phyloP scores from a whole-genome alignment of 2,888 invertebrate genomes.

The Carabus problematicus region DNA sequence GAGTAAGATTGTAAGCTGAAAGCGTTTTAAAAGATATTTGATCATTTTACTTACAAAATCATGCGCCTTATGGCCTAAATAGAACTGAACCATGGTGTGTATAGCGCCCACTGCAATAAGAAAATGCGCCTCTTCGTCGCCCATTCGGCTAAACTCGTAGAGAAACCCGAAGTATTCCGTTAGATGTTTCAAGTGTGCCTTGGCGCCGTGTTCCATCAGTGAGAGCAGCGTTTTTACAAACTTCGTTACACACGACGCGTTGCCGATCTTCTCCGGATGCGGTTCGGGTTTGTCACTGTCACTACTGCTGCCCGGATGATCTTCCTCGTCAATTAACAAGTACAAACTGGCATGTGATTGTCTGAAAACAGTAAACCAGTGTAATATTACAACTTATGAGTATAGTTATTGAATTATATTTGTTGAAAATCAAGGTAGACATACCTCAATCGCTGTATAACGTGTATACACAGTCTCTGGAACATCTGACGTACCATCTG shows the following conservation, averaged over 20 bases:
- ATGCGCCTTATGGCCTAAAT: slow-evolving; percentile 82
- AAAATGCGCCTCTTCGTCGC: slow-evolving; percentile 91
- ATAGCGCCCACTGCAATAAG: slow-evolving; percentile 87
- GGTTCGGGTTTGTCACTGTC: slow-evolving; percentile 38
- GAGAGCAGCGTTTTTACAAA: slow-evolving; percentile 89
- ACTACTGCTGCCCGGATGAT: slow-evolving; percentile 42
- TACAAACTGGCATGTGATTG: slow-evolving; percentile 68
- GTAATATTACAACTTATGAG: slow-evolving; percentile 8
- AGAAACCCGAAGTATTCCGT: slow-evolving; percentile 93
- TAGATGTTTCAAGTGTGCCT: slow-evolving; percentile 84
- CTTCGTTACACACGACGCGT: slow-evolving; percentile 88
- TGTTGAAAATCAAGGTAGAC: slow-evolving; percentile 40
- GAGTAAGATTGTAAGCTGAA: too few species aligned
- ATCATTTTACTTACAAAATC: slow-evolving; percentile 76
- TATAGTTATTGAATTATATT: too few species aligned
- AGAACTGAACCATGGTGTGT: slow-evolving; percentile 89
- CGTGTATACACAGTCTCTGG: slow-evolving; percentile 92
- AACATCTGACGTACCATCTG: slow-evolving; percentile 98
- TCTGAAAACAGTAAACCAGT: too few species aligned
- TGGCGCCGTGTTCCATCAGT: slow-evolving; percentile 87
- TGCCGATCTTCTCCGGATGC: slow-evolving; percentile 66
- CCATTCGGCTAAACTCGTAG: slow-evolving; percentile 94
- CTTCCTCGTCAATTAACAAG: slow-evolving; percentile 64
- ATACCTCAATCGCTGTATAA: slow-evolving; percentile 86
- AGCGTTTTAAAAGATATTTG: too few species aligned